These are phyloP conservation scores for Nephrocerus scutellatus DNA, from an alignment of 2,888 invertebrate genomes.

Conservation along the genomic window DNA sequence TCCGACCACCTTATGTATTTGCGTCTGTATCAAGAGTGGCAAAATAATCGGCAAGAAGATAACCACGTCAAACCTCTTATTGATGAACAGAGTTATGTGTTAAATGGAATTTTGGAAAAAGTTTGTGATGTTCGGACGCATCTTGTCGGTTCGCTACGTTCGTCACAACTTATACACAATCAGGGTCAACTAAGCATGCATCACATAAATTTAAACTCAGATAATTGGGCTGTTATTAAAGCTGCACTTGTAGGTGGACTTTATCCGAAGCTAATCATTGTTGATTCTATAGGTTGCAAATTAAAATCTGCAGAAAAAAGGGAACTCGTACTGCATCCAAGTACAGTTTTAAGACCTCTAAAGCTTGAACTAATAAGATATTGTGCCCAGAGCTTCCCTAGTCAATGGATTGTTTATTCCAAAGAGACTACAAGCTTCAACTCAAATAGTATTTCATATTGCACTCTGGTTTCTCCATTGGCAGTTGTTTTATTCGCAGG, in stretches of 20 bases:
- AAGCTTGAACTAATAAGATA: constrained; percentile 13
- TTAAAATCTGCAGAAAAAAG: constrained; percentile 55
- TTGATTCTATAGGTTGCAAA: constrained; percentile 56
- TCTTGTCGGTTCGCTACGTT: constrained; percentile 71
- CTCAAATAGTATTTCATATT: constrained; percentile 62
- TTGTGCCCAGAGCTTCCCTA: constrained; percentile 48
- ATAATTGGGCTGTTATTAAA: constrained; percentile 88
- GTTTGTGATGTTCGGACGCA: constrained; percentile 76
- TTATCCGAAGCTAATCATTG: constrained; percentile 77
- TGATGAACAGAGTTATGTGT: constrained; percentile 60
- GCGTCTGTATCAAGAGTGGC: constrained; percentile 69
- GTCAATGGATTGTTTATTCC: constrained; percentile 76
- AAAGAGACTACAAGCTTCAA: constrained; percentile 58
- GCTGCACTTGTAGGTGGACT: constrained; percentile 81
- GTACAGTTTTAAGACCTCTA: constrained; percentile 49
- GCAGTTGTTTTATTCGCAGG: constrained; percentile 64
- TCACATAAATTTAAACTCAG: constrained; percentile 76
- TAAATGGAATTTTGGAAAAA: constrained; percentile 80
- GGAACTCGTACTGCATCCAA: constrained; percentile 43
- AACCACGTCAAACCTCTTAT: constrained; percentile 56
- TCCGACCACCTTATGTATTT: constrained; percentile 87
- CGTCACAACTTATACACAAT: constrained; percentile 50
- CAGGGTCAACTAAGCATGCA: constrained; percentile 65
- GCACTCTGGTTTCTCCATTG: constrained; percentile 69
- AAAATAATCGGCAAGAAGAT: constrained; percentile 58